Evolutionary conservation across 2,888 invertebrate genomes (phyloP).

Genomic region (Hipparchia sbordonii): DNA sequence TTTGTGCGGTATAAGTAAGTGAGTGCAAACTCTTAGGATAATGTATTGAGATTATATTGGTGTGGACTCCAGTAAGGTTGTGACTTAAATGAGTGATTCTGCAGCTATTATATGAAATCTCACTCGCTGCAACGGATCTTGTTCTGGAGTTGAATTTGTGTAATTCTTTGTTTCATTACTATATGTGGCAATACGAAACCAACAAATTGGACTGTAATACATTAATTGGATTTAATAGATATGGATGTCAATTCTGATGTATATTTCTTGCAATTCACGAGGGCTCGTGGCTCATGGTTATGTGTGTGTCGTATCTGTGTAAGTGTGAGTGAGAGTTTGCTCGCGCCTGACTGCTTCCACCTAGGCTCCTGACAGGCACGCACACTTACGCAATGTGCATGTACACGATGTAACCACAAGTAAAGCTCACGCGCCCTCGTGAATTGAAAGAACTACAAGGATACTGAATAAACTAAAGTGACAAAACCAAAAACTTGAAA

Average conservation of each 20-base stretch:
- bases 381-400: too few relatives aligned
- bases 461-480: background rate
- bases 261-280: too few relatives aligned
- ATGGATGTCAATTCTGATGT: background rate
- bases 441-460: too few relatives aligned
- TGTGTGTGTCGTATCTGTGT: too few relatives aligned
- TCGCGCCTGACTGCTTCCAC: too few relatives aligned
- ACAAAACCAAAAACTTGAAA: background rate
- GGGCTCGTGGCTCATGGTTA: too few relatives aligned
- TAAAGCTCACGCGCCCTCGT: too few relatives aligned
- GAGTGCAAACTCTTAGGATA: constrained; percentile 43
- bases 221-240: background rate
- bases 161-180: background rate
- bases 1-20: background rate
- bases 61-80: constrained; percentile 34
- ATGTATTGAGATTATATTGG: constrained; percentile 65
- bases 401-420: too few relatives aligned
- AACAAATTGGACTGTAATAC: background rate
- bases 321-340: too few relatives aligned
- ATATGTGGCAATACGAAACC: background rate
- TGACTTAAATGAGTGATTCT: constrained; percentile 33
- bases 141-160: constrained; percentile 26
- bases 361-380: too few relatives aligned
- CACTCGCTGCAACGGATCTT: constrained; percentile 26
- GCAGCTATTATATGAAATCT: constrained; percentile 32